Percentiles rank a stretch among this genome's conserved stretches.
phyloP scores from a whole-genome alignment of 2,113 vertebrate genomes.

The Phodopus roborovskii region DNA sequence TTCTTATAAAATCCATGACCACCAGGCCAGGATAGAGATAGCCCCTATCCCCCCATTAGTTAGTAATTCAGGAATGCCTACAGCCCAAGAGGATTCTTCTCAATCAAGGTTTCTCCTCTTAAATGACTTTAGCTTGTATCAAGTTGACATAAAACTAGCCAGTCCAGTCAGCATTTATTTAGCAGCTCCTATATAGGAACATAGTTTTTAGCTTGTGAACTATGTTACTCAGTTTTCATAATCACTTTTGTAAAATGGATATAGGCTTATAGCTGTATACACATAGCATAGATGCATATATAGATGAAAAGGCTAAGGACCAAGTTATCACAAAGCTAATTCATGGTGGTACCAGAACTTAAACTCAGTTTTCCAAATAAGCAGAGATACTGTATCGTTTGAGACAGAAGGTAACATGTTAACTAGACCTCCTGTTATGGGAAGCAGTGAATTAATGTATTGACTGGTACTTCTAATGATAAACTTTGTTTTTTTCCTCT shows the following conservation, averaged over 20 bases:
- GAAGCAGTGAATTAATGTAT: conserved; percentile 24
- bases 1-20: too few relatives aligned
- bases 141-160: too few relatives aligned
- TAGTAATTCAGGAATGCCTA: too few relatives aligned
- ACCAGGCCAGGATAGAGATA: too few relatives aligned
- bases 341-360: not conserved
- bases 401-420: conserved; percentile 28
- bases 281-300: not conserved
- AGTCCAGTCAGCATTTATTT: not conserved
- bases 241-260: conserved; percentile 23
- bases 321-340: not conserved
- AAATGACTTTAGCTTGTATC: too few relatives aligned
- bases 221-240: conserved; percentile 43
- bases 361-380: not conserved
- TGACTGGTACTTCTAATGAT: conserved; percentile 13
- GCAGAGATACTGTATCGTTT: conserved; percentile 6
- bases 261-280: not conserved
- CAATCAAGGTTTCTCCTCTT: too few relatives aligned
- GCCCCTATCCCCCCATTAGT: too few relatives aligned
- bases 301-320: not conserved
- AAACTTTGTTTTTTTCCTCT: conserved; percentile 2
- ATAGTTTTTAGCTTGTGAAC: conserved; percentile 22
- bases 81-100: too few relatives aligned
- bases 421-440: not conserved
- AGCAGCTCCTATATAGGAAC: not conserved